Evolutionary conservation across 2,113 vertebrate genomes (phyloP), one percentile per base, ranked within the genome.

Genomic region (Cheilinus undulatus): DNA sequence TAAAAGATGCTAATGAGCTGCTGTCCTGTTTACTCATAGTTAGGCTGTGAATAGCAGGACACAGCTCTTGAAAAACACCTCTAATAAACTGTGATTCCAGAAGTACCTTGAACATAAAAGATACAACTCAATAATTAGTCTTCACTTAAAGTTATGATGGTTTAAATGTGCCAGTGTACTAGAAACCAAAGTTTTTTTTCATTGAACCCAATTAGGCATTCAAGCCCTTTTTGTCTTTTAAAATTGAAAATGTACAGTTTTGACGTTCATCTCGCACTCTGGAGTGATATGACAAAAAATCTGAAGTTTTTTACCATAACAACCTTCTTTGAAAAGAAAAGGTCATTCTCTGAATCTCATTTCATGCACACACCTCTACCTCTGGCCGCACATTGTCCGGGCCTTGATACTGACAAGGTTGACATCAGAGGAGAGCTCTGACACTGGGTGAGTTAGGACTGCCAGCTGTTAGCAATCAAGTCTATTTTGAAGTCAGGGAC

Each of bases 401-500:
- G 88, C 91, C 93, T 93, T 93, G 93, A 94, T 93, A 86, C 88
- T 93, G 92, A 94, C 93, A 94, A 91, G 93, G 93, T 90, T 93
- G 93, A 93, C 93, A 93, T 93, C 91, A 93, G 92, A 93, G 92
- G 91, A 91, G 92, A 92, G 90, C 85, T 80, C 86, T 93, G 92
- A 94, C 93, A 93, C 87, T n/a, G 91, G 88, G 90, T 93, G 92
- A 94, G 92, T 94, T 94, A 95, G 91, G 89, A 90, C 92, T 87
- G 89, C 89, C 94, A 94, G 93, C 93, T 95, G 94, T 90, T 93
- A 92, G 92, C 93, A 94, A 95, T 95, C 94, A 95, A 89, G 89
- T 91, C 92, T 93, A 94, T 94, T 94, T 94, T 94, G 92, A 93
- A 94, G 92, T 92, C 92, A 94, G 93, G 93, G 93, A 94, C 93